These are phyloP conservation scores for Datnioides undecimradiatus DNA, from an alignment of 2,113 vertebrate genomes.

Conservation along the genomic window DNA sequence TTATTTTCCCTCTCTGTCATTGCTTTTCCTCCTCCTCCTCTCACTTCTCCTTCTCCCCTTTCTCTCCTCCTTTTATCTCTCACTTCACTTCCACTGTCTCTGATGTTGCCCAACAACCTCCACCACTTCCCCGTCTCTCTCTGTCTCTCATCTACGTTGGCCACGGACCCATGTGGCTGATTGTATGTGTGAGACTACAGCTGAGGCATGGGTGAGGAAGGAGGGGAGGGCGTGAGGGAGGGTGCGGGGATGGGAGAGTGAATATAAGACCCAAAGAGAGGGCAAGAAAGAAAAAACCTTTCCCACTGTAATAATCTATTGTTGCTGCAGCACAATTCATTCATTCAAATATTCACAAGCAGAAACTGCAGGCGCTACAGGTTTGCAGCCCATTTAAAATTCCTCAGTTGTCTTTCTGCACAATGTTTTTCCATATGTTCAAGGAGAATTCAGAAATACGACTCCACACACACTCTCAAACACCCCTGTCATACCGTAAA, in stretches of 20 bases:
- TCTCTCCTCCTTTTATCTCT: slow-evolving; percentile 60
- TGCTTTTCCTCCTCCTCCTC: slow-evolving; percentile 31
- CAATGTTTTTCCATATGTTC: slow-evolving; percentile 1
- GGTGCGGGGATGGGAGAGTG: neutral
- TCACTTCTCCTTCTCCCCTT: slow-evolving; percentile 14
- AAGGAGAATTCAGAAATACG: slow-evolving; percentile 28
- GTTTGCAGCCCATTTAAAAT: slow-evolving; percentile 23
- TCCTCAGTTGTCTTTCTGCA: neutral
- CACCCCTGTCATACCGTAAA: neutral
- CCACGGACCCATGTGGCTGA: slow-evolving; percentile 43
- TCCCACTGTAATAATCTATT: slow-evolving; percentile 22
- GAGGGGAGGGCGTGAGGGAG: neutral
- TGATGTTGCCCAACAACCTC: slow-evolving; percentile 62
- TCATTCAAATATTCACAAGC: slow-evolving; percentile 25
- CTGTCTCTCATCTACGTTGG: slow-evolving; percentile 32
- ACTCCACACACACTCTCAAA: neutral
- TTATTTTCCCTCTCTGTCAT: slow-evolving; percentile 53
- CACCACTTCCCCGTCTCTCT: slow-evolving; percentile 1
- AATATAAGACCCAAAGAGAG: slow-evolving; percentile 37
- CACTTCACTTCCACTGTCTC: slow-evolving; percentile 57
- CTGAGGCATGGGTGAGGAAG: slow-evolving; percentile 24
- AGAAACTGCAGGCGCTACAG: neutral
- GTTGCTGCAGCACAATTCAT: slow-evolving; percentile 15
- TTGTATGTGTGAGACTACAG: slow-evolving; percentile 48
- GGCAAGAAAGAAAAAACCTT: neutral